Evolutionary conservation across 2,888 invertebrate genomes (phyloP).

Genomic region (Cristatella mucedo): DNA sequence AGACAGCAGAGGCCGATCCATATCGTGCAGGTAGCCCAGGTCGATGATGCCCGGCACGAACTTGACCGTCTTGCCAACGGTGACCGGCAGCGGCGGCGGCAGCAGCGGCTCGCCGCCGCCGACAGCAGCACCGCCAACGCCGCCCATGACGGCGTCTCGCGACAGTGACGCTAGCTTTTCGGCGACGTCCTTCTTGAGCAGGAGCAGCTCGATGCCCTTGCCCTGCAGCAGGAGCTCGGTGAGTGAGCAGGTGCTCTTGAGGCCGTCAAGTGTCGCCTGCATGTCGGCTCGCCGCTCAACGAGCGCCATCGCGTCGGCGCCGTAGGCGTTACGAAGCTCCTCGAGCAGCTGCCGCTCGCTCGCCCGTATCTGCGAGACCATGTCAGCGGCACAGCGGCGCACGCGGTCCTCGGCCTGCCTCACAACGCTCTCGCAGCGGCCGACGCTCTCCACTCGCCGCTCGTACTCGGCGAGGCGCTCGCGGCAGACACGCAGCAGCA

Average conservation of each 20-base stretch:
- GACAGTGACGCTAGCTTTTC: constrained; percentile 23
- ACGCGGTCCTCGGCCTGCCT: constrained; percentile 30
- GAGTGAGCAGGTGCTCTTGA: constrained; percentile 26
- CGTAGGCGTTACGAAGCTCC: constrained; percentile 24
- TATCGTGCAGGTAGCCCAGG: constrained; percentile 29
- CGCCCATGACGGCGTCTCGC: background rate
- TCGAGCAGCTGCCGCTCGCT: constrained; percentile 28
- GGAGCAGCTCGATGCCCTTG: constrained; percentile 31
- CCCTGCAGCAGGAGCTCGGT: constrained; percentile 32
- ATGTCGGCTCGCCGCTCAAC: constrained; percentile 25
- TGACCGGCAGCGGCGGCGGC: constrained; percentile 27
- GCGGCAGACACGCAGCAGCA: constrained; percentile 19
- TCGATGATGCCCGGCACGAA: constrained; percentile 32
- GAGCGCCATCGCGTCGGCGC: constrained; percentile 22
- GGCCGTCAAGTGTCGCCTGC: constrained; percentile 23
- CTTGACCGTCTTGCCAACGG: constrained; percentile 26
- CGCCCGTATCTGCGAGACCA: constrained; percentile 21
- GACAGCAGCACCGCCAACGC: too few species aligned
- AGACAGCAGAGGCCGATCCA: constrained; percentile 20
- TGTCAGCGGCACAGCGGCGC: constrained; percentile 28
- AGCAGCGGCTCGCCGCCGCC: too few species aligned
- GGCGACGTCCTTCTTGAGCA: constrained; percentile 31
- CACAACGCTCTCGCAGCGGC: constrained; percentile 26
- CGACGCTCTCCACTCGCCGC: constrained; percentile 22
- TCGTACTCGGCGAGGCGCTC: constrained; percentile 20